Evolutionary conservation across 2,113 vertebrate species (phyloP).

Genomic region (Callithrix jacchus): DNA sequence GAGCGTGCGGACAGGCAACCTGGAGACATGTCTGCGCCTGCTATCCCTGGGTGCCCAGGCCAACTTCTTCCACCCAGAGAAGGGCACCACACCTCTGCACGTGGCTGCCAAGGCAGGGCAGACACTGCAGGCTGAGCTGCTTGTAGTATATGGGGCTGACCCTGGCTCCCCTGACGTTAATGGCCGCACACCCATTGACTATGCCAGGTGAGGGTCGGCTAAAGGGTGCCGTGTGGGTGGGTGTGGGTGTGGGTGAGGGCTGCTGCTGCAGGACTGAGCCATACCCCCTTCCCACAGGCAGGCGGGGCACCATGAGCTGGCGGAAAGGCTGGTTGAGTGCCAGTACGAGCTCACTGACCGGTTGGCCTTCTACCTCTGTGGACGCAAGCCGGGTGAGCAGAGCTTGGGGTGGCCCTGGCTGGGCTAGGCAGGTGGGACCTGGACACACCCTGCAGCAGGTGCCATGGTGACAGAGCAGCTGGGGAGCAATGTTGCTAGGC

Average conservation of each 20-base stretch:
- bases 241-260: background rate
- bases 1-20: conserved; percentile 96
- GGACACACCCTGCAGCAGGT: conserved; percentile 76
- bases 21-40: conserved; percentile 97
- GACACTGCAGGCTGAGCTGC: conserved; percentile 95
- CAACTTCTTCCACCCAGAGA: conserved; percentile 99
- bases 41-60: conserved; percentile 97
- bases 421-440: conserved; percentile 60
- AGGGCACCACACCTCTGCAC: conserved; percentile 96
- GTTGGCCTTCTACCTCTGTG: conserved; percentile 97
- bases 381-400: conserved; percentile 94
- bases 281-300: conserved; percentile 87
- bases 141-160: conserved; percentile 96
- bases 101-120: conserved; percentile 98
- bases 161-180: conserved; percentile 96
- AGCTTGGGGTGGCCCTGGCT: background rate
- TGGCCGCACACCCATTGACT: conserved; percentile 96
- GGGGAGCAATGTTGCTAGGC: conserved; percentile 77
- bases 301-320: conserved; percentile 96
- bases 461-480: conserved; percentile 73
- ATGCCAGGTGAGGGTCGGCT: conserved; percentile 89
- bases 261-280: conserved; percentile 49
- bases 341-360: conserved; percentile 98
- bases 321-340: conserved; percentile 96
- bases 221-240: background rate